A percentile compares a stretch with the other conserved stretches of the same genome.
Evolutionary conservation across 2,888 invertebrate genomes (phyloP).

Genomic region (Erynnis tages): DNA sequence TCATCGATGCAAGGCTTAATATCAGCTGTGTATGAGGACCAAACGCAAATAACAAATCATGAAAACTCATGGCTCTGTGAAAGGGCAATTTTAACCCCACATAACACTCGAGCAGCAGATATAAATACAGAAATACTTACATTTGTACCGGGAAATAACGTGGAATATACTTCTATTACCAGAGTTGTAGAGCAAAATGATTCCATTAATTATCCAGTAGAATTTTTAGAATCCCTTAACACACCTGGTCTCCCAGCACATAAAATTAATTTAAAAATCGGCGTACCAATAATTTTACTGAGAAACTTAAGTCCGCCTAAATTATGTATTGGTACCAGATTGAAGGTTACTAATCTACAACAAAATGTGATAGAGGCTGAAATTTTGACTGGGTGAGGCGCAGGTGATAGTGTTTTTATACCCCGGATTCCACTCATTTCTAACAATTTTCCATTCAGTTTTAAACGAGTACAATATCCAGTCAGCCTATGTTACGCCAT

Average conservation of each 20-base stretch:
- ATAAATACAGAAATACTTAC: constrained; percentile 15
- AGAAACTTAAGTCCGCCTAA: constrained; percentile 9
- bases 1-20: constrained; percentile 24
- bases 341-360: no score
- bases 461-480: constrained; percentile 1
- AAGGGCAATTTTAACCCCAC: constrained; percentile 33
- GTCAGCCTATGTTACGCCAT: background rate
- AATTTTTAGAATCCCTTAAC: constrained; percentile 36
- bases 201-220: constrained; percentile 34
- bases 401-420: constrained; percentile 8
- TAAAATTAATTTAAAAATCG: constrained; percentile 27
- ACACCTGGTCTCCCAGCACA: constrained; percentile 34
- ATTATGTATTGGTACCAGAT: constrained; percentile 4
- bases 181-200: constrained; percentile 31
- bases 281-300: background rate
- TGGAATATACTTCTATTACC: constrained; percentile 16
- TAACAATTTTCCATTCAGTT: constrained; percentile 11
- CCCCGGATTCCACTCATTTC: constrained; percentile 4
- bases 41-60: constrained; percentile 25
- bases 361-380: no score
- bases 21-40: constrained; percentile 29
- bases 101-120: constrained; percentile 8
- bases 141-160: constrained; percentile 3
- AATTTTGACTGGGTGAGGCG: no score
- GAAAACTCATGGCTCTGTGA: constrained; percentile 34